Base-by-base conservation (phyloP, 1,140 invertebrate genomes). In the Alviniconcha marisindica region DNA sequence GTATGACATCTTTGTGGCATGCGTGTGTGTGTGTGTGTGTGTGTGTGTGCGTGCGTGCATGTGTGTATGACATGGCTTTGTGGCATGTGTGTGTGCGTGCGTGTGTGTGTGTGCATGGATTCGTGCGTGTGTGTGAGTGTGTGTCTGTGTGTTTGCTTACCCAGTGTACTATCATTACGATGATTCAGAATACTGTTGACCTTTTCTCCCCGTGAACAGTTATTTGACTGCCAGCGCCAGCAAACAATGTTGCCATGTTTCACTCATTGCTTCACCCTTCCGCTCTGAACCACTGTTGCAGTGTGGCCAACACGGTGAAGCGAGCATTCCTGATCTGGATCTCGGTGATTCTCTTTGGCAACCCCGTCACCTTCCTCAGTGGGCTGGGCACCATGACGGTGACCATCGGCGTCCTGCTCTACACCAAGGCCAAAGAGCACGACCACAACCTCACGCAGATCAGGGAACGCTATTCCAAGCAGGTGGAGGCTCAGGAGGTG, bases 231-330 rank as follows among this genome's bases (percentile, higher is more conserved):
- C n/a, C n/a, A n/a, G 51, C n/a, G 51, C n/a, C 12, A n/a, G n/a
- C n/a, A n/a, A n/a, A n/a, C n/a, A n/a, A n/a, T n/a, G n/a, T 56
- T 12, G 51, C n/a, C 51, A 56, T 56, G 12, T n/a, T 56, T 12
- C 51, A 15, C n/a, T 56, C n/a, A 12, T 66, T 66, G 7, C 5
- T n/a, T 66, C 60, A 66, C 24, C 24, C 24, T 66, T 66, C 24
- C 31, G 44, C 44, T 10, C 44, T 18, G 44, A 48, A 10, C 5
- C 44, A 48, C 51, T 84, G 15, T 74, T 40, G 86, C 93, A 97
- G 96, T 94, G 96, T 97, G 83, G 96, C 96, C 15, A 97, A 97
- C 93, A 97, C 96, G 83, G 96, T 96, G 31, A 97, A 97, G 91
- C 93, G 96, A 91, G 96, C 96, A 51, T 95, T 96, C 88, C 93